Evolutionary conservation across 2,888 invertebrate species (phyloP), one percentile per base, ranked within the genome.

Genomic region (Zaprionus bogoriensis): DNA sequence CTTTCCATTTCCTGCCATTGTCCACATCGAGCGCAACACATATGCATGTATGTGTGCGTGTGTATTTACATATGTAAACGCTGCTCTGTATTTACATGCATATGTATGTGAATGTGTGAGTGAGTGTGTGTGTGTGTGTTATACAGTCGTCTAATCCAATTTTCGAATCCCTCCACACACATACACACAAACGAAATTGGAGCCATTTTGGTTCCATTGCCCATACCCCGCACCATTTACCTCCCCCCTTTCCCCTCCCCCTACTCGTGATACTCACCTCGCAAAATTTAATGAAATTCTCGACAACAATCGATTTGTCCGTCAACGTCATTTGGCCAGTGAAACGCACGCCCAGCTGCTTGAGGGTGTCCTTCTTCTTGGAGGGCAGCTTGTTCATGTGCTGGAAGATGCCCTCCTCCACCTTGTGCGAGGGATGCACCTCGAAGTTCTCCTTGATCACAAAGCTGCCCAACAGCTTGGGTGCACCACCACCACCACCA

Each of bases 241-340:
- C 17, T 19, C 9, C n/a, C 27, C 7, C n/a, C 1, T 10, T 19
- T 3, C 12, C 6, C 20, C 2, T 0, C 4, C 10, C 3, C n/a
- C n/a, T n/a, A n/a, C n/a, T n/a, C n/a, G n/a, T n/a, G n/a, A n/a
- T 23, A 86, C 88, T 77, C 72, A 91, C 90, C 86, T 91, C 89
- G 78, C 91, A 91, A 68, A 91, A 91, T 80, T 87, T 89, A 57
- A 89, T 89, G 69, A 91, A 91, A 82, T 91, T 91, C 54, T 91
- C 91, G 64, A 91, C 91, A 67, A 91, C 90, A 88, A 91, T 90
- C 80, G 90, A 90, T 88, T 91, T 91, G 75, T 91, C 90, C 71
- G 87, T 82, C 59, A 90, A 73, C 64, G 89, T 90, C 90, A 91
- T 91, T 83, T 91, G 91, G 61, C 90, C 90, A 23, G 90, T 91